phyloP scores from a whole-genome alignment of 2,888 invertebrate species.

The Tachina grossa region DNA sequence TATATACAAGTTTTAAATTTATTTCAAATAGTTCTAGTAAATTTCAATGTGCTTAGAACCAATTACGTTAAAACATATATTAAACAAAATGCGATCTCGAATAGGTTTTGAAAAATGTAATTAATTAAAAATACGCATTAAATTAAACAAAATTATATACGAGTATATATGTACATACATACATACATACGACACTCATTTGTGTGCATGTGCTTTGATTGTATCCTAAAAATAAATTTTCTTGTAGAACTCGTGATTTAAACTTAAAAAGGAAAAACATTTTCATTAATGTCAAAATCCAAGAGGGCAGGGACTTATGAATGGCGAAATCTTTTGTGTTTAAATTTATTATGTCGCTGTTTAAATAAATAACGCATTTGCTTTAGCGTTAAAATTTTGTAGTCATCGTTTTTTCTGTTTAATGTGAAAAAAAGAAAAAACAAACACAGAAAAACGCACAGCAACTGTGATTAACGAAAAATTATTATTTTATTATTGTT shows the following conservation, averaged over 20 bases:
- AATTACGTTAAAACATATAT: no score
- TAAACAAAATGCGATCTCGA: no score
- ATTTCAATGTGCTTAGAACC: no score
- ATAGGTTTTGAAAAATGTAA: no score
- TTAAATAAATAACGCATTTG: conserved; percentile 41
- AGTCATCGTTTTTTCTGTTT: conserved; percentile 16
- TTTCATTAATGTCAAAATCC: background rate
- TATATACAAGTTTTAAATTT: no score
- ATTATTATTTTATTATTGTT: conserved; percentile 12
- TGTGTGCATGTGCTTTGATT: no score
- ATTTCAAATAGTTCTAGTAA: no score
- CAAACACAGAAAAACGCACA: background rate
- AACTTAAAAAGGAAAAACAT: background rate
- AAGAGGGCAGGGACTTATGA: background rate
- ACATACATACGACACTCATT: no score
- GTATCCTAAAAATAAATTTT: background rate
- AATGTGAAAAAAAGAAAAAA: background rate
- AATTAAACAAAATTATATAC: no score
- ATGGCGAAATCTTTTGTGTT: conserved; percentile 25
- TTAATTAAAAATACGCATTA: no score
- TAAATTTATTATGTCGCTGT: conserved; percentile 11
- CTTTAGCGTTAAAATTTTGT: conserved; percentile 18
- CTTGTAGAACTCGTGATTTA: conserved; percentile 30
- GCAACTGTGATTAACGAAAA: conserved; percentile 16
- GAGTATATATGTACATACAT: no score